Conservation (phyloP, 2,888 invertebrate genomes). For the Vannuccia rotundouncinata region DNA sequence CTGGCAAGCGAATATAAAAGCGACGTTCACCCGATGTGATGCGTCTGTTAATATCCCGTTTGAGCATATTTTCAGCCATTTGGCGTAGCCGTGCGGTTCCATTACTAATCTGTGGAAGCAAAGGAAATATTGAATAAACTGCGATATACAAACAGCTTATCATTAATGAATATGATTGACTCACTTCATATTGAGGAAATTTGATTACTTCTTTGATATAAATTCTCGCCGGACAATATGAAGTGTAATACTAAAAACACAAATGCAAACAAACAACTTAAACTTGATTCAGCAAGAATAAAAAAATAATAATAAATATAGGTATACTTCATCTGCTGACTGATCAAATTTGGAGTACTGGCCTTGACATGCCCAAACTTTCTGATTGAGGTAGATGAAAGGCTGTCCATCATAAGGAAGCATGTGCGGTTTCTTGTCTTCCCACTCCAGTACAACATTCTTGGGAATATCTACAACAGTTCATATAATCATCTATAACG, state of each 20-base stretch:
- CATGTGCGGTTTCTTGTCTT: background rate
- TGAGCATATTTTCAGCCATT: background rate
- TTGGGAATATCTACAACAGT: background rate
- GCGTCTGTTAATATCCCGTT: background rate
- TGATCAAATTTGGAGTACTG: background rate
- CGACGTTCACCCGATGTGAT: background rate
- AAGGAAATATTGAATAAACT: background rate
- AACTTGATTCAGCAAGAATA: background rate
- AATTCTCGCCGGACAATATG: background rate
- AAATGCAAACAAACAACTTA: too few species aligned
- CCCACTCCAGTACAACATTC: background rate
- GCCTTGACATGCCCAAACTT: constrained; percentile 3
- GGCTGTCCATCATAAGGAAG: background rate
- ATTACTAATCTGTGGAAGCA: background rate
- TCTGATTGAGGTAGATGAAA: background rate
- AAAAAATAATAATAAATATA: background rate
- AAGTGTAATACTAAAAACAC: background rate
- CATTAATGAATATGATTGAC: background rate
- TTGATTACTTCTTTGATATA: background rate
- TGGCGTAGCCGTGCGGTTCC: background rate
- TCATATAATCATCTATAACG: too few species aligned
- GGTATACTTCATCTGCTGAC: background rate
- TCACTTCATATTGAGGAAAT: background rate
- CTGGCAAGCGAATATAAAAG: background rate
- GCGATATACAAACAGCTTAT: too few species aligned